Evolutionary conservation across 2,113 vertebrate species (phyloP).

Genomic region (Oryzias javanicus): DNA sequence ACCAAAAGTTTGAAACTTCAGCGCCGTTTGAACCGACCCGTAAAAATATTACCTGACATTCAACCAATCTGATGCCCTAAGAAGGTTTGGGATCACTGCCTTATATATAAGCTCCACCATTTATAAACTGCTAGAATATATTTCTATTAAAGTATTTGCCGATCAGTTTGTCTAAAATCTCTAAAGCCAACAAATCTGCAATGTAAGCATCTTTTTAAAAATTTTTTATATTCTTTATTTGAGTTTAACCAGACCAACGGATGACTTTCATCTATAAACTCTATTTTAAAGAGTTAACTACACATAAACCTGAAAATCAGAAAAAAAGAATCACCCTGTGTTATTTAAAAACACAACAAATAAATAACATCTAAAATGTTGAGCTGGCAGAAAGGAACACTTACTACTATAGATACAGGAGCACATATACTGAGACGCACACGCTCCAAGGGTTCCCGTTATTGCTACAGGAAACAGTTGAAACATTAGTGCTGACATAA

Average conservation of each 20-base stretch:
- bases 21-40: too few relatives aligned
- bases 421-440: slow-evolving; percentile 13
- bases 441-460: slow-evolving; percentile 55
- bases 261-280: not conserved
- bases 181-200: slow-evolving; percentile 6
- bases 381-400: slow-evolving; percentile 21
- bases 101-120: slow-evolving; percentile 14
- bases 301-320: slow-evolving; percentile 9
- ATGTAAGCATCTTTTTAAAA: slow-evolving; percentile 1
- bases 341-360: slow-evolving; percentile 19
- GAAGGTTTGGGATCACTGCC: slow-evolving; percentile 17
- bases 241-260: not conserved
- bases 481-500: slow-evolving; percentile 71
- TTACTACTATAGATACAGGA: not conserved
- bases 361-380: slow-evolving; percentile 16
- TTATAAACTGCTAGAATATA: slow-evolving; percentile 41
- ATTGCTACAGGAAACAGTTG: slow-evolving; percentile 71
- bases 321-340: slow-evolving; percentile 1
- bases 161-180: slow-evolving; percentile 36
- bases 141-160: slow-evolving; percentile 3
- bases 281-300: slow-evolving; percentile 19
- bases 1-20: too few relatives aligned
- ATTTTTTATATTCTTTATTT: slow-evolving; percentile 2
- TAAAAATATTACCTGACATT: too few relatives aligned
- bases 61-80: too few relatives aligned